Percentiles rank a stretch among this genome's conserved stretches.
Conservation (phyloP, 2,888 invertebrate species). For the Tiphia femorata region DNA sequence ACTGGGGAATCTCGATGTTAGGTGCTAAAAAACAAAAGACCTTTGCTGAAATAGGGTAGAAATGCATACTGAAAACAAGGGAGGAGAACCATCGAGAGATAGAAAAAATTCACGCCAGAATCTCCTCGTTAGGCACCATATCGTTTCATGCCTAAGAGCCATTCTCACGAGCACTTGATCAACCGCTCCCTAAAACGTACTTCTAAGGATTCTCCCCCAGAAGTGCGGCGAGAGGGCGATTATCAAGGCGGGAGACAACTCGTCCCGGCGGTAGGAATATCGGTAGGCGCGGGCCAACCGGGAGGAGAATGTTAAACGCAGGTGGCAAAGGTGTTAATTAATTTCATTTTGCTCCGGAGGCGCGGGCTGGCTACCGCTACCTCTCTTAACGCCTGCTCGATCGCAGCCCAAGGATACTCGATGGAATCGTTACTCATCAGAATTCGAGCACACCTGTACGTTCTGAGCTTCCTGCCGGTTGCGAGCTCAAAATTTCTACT, state of each 20-base stretch:
- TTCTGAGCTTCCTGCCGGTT: neutral
- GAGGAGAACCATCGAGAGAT: neutral
- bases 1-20: too few species aligned
- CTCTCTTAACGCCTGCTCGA: constrained; percentile 37
- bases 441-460: constrained; percentile 40
- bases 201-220: too few species aligned
- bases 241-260: too few species aligned
- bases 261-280: neutral
- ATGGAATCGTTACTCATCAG: constrained; percentile 46
- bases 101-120: neutral
- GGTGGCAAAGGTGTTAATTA: constrained; percentile 45
- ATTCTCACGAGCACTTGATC: too few species aligned
- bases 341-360: constrained; percentile 38
- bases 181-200: too few species aligned
- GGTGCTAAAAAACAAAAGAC: too few species aligned
- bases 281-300: neutral
- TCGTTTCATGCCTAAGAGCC: too few species aligned
- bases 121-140: too few species aligned
- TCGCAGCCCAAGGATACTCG: constrained; percentile 20
- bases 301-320: constrained; percentile 27
- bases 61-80: neutral
- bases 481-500: neutral
- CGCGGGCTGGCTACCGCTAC: neutral
- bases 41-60: too few species aligned
- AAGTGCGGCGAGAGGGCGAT: too few species aligned